A percentile compares a stretch with the other conserved stretches of the same genome.
These are phyloP conservation scores for Corynorhinus townsendii DNA, from an alignment of 2,113 vertebrate genomes.

Conservation along the genomic window DNA sequence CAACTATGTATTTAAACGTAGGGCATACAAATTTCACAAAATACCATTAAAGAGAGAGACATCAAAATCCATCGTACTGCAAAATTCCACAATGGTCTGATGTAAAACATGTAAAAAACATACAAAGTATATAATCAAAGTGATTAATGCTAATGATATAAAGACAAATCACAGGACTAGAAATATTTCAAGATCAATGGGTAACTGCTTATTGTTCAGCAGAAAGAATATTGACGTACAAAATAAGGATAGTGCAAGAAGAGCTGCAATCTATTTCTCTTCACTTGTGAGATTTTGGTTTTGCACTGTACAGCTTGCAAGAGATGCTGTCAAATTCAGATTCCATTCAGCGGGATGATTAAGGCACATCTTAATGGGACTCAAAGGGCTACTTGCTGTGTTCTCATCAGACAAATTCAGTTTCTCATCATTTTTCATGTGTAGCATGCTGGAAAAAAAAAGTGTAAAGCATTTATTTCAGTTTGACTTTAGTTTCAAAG, in stretches of 20 bases:
- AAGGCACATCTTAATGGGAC: conserved; percentile 86
- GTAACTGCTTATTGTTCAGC: conserved; percentile 78
- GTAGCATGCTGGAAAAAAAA: conserved; percentile 76
- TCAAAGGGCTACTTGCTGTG: conserved; percentile 81
- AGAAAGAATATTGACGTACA: conserved; percentile 78
- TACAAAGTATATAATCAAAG: conserved; percentile 78
- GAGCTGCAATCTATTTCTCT: conserved; percentile 81
- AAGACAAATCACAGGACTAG: conserved; percentile 80
- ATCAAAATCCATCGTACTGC: conserved; percentile 77
- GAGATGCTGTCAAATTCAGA: conserved; percentile 80
- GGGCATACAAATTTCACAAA: conserved; percentile 80
- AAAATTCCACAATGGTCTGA: conserved; percentile 77
- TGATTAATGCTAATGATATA: conserved; percentile 81
- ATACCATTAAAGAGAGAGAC: conserved; percentile 80
- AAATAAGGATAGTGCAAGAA: conserved; percentile 83
- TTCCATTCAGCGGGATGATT: conserved; percentile 83
- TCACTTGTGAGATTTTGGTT: conserved; percentile 84
- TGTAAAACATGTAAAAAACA: conserved; percentile 72
- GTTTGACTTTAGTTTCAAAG: conserved; percentile 52
- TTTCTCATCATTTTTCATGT: conserved; percentile 82
- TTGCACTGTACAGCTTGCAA: conserved; percentile 82
- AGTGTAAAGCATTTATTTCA: conserved; percentile 76
- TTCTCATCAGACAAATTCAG: conserved; percentile 80
- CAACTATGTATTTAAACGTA: conserved; percentile 75
- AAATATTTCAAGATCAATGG: conserved; percentile 78